Conservation (phyloP, 2,888 invertebrate genomes). For the Meliscaeva auricollis region DNA sequence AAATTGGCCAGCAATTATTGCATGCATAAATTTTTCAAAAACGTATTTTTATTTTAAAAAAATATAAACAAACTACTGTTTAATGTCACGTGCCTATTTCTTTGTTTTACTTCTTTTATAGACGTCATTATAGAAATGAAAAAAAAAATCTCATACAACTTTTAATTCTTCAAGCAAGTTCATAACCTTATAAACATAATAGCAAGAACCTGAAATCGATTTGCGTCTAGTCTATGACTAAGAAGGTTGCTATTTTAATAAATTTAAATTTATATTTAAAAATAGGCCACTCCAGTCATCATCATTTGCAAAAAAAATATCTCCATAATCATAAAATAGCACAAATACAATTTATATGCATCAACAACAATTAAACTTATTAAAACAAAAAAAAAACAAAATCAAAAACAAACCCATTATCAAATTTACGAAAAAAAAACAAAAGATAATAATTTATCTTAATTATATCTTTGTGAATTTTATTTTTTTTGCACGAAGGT, state of each 20-base stretch:
- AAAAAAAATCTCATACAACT: no score
- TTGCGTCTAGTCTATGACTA: background rate
- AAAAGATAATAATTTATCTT: constrained; percentile 21
- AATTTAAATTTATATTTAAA: background rate
- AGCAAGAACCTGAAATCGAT: no score
- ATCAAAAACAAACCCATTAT: constrained; percentile 16
- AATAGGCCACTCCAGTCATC: background rate
- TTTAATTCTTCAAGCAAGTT: no score
- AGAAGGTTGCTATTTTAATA: background rate
- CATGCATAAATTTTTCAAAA: no score
- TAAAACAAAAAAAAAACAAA: background rate
- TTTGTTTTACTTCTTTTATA: no score
- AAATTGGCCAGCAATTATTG: no score
- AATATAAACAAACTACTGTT: no score
- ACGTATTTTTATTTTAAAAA: no score
- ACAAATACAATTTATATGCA: background rate
- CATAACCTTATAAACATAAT: no score
- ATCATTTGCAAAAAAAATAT: background rate
- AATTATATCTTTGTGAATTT: constrained; percentile 5
- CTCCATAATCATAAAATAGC: constrained; percentile 10
- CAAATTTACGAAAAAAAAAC: background rate
- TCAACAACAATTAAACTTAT: background rate
- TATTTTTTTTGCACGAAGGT: background rate
- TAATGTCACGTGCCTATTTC: no score
- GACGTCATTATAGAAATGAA: no score